A percentile compares a stretch with the other conserved stretches of the same genome.
Conservation (phyloP, 2,888 invertebrate species). For the Piscicola geometra region DNA sequence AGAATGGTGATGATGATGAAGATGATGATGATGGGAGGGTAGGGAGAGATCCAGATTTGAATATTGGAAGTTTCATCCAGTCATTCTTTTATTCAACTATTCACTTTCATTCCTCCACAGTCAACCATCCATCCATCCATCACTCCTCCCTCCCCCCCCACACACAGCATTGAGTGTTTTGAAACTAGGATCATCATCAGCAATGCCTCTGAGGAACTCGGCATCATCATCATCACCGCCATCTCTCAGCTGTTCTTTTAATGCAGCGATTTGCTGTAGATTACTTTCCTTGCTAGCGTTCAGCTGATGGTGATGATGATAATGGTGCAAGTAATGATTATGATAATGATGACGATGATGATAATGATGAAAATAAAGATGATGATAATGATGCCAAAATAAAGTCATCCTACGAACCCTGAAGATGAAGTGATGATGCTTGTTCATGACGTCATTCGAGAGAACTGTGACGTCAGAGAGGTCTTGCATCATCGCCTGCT, state of each 20-base stretch:
- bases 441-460: not conserved
- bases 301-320: not conserved
- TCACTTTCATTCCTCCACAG: no score
- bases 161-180: not conserved
- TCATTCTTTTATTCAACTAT: no score
- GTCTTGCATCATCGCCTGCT: not conserved
- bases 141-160: not conserved
- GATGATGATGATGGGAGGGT: conserved; percentile 28
- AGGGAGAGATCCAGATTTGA: no score
- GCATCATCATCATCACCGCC: not conserved
- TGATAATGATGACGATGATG: not conserved
- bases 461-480: not conserved
- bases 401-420: not conserved
- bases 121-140: no score
- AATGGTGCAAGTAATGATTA: no score
- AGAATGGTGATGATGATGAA: conserved; percentile 11
- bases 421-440: not conserved
- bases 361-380: not conserved
- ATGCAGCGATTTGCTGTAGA: not conserved
- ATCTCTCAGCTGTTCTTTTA: not conserved
- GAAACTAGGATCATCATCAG: not conserved
- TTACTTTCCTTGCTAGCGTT: not conserved
- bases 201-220: not conserved
- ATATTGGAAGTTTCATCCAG: no score
- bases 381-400: no score